phyloP scores from a whole-genome alignment of 2,797 vertebrate genomes.

The Rhynchonycteris naso region DNA sequence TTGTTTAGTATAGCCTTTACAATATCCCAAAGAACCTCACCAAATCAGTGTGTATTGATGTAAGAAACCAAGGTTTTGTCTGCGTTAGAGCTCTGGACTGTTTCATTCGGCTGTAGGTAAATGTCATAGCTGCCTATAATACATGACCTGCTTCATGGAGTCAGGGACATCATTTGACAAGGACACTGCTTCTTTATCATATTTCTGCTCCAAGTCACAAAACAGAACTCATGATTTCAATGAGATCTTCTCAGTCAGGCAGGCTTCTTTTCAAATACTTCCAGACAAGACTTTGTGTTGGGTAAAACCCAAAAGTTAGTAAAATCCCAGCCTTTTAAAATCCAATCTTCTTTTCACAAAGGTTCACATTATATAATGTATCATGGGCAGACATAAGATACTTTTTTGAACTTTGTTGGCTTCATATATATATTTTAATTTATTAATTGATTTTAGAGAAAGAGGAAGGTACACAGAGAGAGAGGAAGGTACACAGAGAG shows the following conservation, averaged over 20 bases:
- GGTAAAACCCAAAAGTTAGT: conserved; percentile 41
- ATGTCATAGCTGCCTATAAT: background rate
- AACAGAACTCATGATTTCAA: conserved; percentile 42
- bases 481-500: no score
- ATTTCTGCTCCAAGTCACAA: conserved; percentile 55
- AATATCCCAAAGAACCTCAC: background rate
- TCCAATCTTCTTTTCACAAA: conserved; percentile 8
- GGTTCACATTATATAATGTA: conserved; percentile 41
- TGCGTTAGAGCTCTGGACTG: background rate
- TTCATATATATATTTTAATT: conserved; percentile 16
- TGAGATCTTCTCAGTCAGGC: conserved; percentile 48
- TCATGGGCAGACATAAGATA: background rate
- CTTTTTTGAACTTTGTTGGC: conserved; percentile 34
- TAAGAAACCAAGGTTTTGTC: conserved; percentile 26
- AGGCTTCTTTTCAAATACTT: conserved; percentile 56
- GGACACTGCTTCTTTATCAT: conserved; percentile 44
- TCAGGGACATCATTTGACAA: conserved; percentile 50
- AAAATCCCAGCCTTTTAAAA: conserved; percentile 47
- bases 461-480: no score
- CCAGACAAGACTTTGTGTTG: background rate
- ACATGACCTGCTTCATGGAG: conserved; percentile 9
- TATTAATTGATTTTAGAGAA: no score
- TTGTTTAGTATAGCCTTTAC: conserved; percentile 37
- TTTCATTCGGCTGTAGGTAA: background rate
- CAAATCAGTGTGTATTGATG: background rate